Percentiles rank a stretch among this genome's conserved stretches.
These are phyloP conservation scores for Callorhinus ursinus DNA, from an alignment of 2,113 vertebrate species.

Conservation along the genomic window DNA sequence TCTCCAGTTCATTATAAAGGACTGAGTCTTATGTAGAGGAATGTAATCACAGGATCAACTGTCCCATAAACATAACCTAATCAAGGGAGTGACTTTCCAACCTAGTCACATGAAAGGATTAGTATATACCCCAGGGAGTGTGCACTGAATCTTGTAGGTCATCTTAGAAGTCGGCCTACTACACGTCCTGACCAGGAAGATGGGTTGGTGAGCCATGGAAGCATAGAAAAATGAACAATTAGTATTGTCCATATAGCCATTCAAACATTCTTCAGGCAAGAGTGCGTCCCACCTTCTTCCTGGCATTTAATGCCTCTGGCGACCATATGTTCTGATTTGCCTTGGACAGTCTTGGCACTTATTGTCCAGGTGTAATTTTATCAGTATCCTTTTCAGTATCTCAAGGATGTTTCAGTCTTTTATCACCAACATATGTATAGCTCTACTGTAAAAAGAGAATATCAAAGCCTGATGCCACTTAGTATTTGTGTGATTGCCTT, in stretches of 20 bases:
- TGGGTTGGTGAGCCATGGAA: not conserved
- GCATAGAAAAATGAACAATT: not conserved
- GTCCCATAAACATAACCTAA: not conserved
- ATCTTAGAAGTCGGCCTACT: not conserved
- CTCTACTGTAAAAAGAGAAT: not conserved
- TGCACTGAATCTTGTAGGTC: not conserved
- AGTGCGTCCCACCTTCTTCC: not conserved
- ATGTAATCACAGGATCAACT: not conserved
- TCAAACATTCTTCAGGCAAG: not conserved
- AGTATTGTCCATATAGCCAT: not conserved
- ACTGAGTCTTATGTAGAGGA: not conserved
- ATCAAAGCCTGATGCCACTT: not conserved
- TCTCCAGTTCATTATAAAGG: not conserved
- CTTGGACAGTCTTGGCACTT: not conserved
- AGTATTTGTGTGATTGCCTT: constrained; percentile 1
- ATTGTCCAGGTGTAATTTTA: not conserved
- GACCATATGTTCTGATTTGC: not conserved
- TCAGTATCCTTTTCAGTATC: not conserved
- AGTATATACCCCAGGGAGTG: not conserved
- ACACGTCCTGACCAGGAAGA: not conserved
- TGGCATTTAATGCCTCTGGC: not conserved
- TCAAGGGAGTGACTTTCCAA: not conserved
- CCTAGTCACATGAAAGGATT: not conserved
- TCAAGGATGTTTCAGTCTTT: not conserved
- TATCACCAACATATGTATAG: constrained; percentile 21